Evolutionary conservation across 2,888 invertebrate genomes (phyloP).

Genomic region (Hemithea aestivaria): DNA sequence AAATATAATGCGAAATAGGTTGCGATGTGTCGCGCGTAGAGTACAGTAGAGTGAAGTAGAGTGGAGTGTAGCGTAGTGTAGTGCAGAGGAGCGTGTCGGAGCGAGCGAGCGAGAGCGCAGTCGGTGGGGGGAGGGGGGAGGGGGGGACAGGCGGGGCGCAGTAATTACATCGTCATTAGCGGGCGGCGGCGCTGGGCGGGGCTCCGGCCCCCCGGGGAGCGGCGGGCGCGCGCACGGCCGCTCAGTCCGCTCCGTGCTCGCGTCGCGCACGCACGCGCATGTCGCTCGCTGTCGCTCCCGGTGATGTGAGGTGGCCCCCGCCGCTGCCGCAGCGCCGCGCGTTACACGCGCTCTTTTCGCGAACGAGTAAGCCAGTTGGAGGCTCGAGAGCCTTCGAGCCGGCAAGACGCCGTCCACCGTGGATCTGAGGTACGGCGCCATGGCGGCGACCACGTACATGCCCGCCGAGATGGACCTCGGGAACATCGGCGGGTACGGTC

Average conservation of each 20-base stretch:
- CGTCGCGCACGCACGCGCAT: conserved; percentile 82
- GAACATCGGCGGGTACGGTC: conserved; percentile 89
- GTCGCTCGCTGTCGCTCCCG: conserved; percentile 67
- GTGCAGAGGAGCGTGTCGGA: conserved; percentile 15
- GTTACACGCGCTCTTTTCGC: conserved; percentile 70
- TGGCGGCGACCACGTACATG: conserved; percentile 98
- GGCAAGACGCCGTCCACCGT: conserved; percentile 82
- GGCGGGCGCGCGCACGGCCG: conserved; percentile 60
- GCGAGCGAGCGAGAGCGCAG: conserved; percentile 28
- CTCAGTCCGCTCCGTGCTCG: conserved; percentile 75
- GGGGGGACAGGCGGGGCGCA: conserved; percentile 47
- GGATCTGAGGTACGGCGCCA: conserved; percentile 85
- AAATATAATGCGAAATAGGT: too few species aligned
- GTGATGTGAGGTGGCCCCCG: conserved; percentile 78
- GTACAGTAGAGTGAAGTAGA: conserved; percentile 3
- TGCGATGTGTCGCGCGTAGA: conserved; percentile 3
- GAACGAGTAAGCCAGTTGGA: conserved; percentile 71
- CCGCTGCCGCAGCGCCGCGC: conserved; percentile 73
- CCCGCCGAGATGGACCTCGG: conserved; percentile 92
- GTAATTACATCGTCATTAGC: conserved; percentile 60
- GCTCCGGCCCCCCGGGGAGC: conserved; percentile 45
- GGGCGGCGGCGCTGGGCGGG: conserved; percentile 66
- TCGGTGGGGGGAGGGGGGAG: conserved; percentile 27
- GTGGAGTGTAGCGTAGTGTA: conserved; percentile 20
- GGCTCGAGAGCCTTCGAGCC: conserved; percentile 79